Base-by-base conservation (phyloP, 2,888 invertebrate species). In the Parthenolecanium corni region DNA sequence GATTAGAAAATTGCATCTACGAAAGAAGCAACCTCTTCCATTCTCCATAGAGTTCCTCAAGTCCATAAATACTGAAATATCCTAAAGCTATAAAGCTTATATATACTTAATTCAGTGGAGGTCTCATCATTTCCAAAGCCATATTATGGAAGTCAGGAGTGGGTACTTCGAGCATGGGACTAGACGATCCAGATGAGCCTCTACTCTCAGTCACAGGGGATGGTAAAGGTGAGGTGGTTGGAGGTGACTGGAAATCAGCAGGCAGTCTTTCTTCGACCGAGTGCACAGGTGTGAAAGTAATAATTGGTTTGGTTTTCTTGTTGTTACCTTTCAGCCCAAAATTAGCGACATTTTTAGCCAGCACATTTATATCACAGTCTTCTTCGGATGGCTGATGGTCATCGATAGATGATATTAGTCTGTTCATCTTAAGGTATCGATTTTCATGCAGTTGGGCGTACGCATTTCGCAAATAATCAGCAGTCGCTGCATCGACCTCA, bases 71-170 rank as follows among this genome's bases (percentile, higher is more conserved):
- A n/a, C n/a, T n/a, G n/a, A n/a, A n/a, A n/a, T n/a, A n/a, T n/a
- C n/a, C n/a, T n/a, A n/a, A n/a, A n/a, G n/a, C n/a, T n/a, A n/a
- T n/a, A n/a, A n/a, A n/a, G 4, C 31, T 31, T 31, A 31, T 31
- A 31, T 31, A 31, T 18, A 56, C 1, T 42, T 25, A 58, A n/a
- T 49, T 58, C 16, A 58, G 31, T 2, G 58, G 58, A 14, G 58
- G 58, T 49, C 58, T 58, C 58, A 58, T 58, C 58, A 58, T 58
- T 38, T 58, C 58, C 2, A 47, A 36, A n/a, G 47, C n/a, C 12
- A 58, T 49, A 49, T 58, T 36, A 1, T 18, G 36, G 21, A 58
- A 58, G n/a, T 47, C 49, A 2, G 16, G 4, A n/a, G 47, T 25
- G 36, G 58, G 58, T 20, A 58, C 58, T 58, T 58, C 58, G 21